Evolutionary conservation across 23 tunicate genomes (phyloP).

Genomic region (Halocynthia aurantium): DNA sequence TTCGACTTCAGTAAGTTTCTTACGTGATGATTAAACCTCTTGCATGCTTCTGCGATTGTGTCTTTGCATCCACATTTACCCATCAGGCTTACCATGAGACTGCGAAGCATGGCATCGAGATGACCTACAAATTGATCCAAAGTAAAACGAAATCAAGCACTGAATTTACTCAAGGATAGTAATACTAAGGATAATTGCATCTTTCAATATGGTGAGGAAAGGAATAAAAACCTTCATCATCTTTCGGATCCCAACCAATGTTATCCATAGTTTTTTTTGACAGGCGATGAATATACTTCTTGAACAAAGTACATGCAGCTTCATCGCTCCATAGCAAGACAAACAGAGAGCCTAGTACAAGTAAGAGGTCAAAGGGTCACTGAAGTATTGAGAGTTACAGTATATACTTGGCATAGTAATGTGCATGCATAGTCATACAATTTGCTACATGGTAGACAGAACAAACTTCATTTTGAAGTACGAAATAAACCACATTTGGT

Average conservation of each 20-base stretch:
- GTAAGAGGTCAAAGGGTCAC: too few relatives aligned
- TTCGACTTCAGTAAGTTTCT: neutral
- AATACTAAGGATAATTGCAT: too few relatives aligned
- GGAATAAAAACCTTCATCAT: slow-evolving; percentile 45
- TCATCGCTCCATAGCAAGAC: slow-evolving; percentile 69
- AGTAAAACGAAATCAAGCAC: too few relatives aligned
- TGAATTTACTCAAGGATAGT: too few relatives aligned
- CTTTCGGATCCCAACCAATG: slow-evolving; percentile 71
- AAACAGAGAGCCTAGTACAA: slow-evolving; percentile 19
- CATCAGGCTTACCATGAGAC: slow-evolving; percentile 66
- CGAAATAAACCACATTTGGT: neutral
- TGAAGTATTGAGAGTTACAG: too few relatives aligned
- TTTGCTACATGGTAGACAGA: too few relatives aligned
- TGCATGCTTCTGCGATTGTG: slow-evolving; percentile 52
- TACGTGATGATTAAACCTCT: slow-evolving; percentile 55
- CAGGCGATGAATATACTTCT: slow-evolving; percentile 40
- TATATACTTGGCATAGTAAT: too few relatives aligned
- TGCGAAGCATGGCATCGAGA: slow-evolving; percentile 69
- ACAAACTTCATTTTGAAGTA: too few relatives aligned
- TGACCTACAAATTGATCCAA: slow-evolving; percentile 37
- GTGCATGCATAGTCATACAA: too few relatives aligned
- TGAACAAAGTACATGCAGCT: slow-evolving; percentile 43
- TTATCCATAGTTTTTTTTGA: slow-evolving; percentile 26
- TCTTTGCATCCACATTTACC: slow-evolving; percentile 73
- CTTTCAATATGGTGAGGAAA: neutral